Percentiles rank a stretch among this genome's conserved stretches.
phyloP scores from a whole-genome alignment of 2,113 vertebrate species.

The Neolamprologus hecqui region DNA sequence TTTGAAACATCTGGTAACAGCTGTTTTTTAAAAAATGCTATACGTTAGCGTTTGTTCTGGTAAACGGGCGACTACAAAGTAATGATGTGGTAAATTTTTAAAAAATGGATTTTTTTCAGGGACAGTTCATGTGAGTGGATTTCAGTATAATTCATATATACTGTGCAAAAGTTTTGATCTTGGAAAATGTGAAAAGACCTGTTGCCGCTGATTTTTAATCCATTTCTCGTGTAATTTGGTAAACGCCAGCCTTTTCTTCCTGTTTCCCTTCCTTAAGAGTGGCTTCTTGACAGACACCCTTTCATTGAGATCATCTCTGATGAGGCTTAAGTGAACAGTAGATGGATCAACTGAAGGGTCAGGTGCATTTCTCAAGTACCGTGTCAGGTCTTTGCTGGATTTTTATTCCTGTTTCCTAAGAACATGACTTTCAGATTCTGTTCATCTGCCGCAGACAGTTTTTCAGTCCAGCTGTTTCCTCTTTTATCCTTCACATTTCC shows the following conservation, averaged over 20 bases:
- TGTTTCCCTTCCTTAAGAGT: not conserved
- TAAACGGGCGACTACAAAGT: not conserved
- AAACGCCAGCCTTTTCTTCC: not conserved
- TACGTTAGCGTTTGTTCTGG: not conserved
- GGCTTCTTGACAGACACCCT: not conserved
- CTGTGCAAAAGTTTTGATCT: not conserved
- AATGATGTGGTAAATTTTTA: fast-evolving
- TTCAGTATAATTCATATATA: not conserved
- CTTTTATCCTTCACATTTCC: not conserved
- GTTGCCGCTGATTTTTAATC: not conserved
- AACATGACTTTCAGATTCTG: not conserved
- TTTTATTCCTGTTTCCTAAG: not conserved
- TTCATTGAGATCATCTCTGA: not conserved
- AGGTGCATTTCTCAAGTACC: not conserved
- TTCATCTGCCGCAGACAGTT: not conserved
- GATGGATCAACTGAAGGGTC: not conserved
- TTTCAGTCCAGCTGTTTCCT: not conserved
- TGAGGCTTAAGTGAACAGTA: not conserved
- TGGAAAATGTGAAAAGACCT: not conserved
- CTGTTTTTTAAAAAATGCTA: not conserved
- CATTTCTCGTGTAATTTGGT: not conserved
- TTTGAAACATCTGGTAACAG: not conserved
- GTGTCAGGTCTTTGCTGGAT: not conserved
- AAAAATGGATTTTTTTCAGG: not conserved
- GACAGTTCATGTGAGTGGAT: not conserved